These are phyloP conservation scores for Psammodynastes pulverulentus DNA, from an alignment of 2,113 vertebrate species.

Conservation along the genomic window DNA sequence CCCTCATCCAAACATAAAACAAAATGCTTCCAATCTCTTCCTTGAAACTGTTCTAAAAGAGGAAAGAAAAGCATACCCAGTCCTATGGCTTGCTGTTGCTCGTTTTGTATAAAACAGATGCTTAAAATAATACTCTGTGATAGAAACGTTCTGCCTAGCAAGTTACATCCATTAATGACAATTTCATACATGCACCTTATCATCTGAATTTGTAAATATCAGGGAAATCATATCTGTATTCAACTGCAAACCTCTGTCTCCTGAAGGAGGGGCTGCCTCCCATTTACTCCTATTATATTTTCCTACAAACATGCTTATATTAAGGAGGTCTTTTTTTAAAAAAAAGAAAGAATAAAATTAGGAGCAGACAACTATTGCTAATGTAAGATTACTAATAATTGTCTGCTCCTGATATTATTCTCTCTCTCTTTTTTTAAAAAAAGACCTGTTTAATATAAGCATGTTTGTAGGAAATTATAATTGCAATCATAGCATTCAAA, in stretches of 20 bases:
- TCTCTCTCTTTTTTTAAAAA: background rate
- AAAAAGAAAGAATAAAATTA: background rate
- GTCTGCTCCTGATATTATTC: background rate
- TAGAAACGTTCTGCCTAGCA: background rate
- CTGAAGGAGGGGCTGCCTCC: background rate
- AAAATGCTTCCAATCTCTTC: background rate
- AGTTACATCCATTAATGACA: background rate
- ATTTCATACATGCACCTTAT: background rate
- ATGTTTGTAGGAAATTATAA: slow-evolving; percentile 8
- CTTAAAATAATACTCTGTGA: background rate
- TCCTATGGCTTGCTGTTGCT: background rate
- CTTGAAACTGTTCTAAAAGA: background rate
- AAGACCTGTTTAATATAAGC: background rate
- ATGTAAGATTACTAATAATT: background rate
- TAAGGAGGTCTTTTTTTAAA: background rate
- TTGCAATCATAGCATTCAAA: background rate
- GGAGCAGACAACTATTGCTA: background rate
- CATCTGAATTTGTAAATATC: background rate
- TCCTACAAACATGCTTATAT: background rate
- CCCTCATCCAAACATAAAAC: background rate
- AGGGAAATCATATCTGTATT: background rate
- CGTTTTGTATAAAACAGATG: background rate
- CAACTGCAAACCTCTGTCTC: background rate
- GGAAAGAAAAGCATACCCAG: background rate
- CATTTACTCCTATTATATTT: background rate